Conservation (phyloP, 2,888 invertebrate genomes). For the Andrena praecox region DNA sequence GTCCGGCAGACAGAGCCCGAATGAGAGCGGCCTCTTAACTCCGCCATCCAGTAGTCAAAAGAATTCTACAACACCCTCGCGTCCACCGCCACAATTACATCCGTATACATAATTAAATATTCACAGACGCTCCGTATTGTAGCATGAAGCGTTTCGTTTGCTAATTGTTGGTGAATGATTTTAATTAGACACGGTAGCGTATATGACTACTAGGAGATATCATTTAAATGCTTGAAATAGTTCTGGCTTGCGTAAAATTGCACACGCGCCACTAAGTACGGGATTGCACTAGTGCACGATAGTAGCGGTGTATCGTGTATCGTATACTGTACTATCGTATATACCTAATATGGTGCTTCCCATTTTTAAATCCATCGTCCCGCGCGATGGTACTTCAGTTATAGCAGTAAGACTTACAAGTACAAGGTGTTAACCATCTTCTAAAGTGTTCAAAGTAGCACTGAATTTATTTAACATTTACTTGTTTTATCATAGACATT, state of each 20-base stretch:
- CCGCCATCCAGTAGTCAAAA: constrained; percentile 85
- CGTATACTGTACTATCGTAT: constrained; percentile 59
- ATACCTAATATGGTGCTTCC: constrained; percentile 52
- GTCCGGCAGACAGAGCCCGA: constrained; percentile 79
- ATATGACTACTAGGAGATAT: constrained; percentile 35
- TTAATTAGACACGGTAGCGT: constrained; percentile 48
- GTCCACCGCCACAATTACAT: constrained; percentile 77
- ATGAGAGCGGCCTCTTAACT: constrained; percentile 82
- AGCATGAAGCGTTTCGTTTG: constrained; percentile 40
- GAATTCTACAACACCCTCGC: constrained; percentile 79
- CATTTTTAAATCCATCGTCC: constrained; percentile 27
- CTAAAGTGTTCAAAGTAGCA: constrained; percentile 33
- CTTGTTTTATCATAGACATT: constrained; percentile 61
- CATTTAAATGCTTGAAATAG: constrained; percentile 40
- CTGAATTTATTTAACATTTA: constrained; percentile 64
- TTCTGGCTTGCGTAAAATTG: constrained; percentile 23
- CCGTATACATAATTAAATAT: constrained; percentile 79
- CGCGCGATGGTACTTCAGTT: constrained; percentile 39
- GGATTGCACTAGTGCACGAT: constrained; percentile 47
- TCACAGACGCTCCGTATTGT: constrained; percentile 28
- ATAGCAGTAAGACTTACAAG: constrained; percentile 54
- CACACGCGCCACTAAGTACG: constrained; percentile 35
- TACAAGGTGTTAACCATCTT: constrained; percentile 65
- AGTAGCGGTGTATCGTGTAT: constrained; percentile 3
- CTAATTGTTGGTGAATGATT: constrained; percentile 53